A percentile compares a stretch with the other conserved stretches of the same genome.
These are phyloP conservation scores for Colletes gigas DNA, from an alignment of 1,140 invertebrate genomes.

Conservation along the genomic window DNA sequence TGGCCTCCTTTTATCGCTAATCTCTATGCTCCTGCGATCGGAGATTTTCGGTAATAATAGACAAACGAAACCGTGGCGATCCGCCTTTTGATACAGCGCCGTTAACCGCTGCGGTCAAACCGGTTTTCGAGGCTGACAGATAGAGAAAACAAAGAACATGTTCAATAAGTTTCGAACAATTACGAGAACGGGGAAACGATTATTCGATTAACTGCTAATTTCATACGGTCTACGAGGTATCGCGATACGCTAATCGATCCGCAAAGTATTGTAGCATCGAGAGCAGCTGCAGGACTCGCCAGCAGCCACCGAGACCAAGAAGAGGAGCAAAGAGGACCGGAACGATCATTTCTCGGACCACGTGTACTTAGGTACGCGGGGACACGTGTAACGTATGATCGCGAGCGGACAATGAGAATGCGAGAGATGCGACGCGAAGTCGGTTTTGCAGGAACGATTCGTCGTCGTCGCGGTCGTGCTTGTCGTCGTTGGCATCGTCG, in stretches of 20 bases:
- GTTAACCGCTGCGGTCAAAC: background rate
- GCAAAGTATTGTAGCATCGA: too few relatives aligned
- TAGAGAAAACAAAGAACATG: too few relatives aligned
- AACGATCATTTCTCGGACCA: background rate
- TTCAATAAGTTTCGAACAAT: too few relatives aligned
- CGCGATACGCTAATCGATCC: too few relatives aligned
- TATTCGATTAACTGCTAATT: too few relatives aligned
- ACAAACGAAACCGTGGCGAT: constrained; percentile 40
- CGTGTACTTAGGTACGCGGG: constrained; percentile 32
- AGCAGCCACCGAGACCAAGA: background rate
- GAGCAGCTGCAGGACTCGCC: too few relatives aligned
- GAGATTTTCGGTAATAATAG: constrained; percentile 66
- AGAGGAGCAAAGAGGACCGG: background rate
- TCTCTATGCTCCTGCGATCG: constrained; percentile 52
- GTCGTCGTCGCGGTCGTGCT: constrained; percentile 49
- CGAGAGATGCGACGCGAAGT: constrained; percentile 46
- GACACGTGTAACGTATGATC: constrained; percentile 60
- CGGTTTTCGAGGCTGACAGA: background rate
- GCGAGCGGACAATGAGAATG: constrained; percentile 51
- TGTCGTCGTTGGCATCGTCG: constrained; percentile 60
- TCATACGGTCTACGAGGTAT: too few relatives aligned
- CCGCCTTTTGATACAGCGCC: constrained; percentile 19
- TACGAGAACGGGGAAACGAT: too few relatives aligned
- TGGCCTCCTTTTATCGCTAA: constrained; percentile 65
- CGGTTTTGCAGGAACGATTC: constrained; percentile 60